Evolutionary conservation across 2,888 invertebrate species (phyloP), one percentile per base, ranked within the genome.

Genomic region (Aromia moschata): DNA sequence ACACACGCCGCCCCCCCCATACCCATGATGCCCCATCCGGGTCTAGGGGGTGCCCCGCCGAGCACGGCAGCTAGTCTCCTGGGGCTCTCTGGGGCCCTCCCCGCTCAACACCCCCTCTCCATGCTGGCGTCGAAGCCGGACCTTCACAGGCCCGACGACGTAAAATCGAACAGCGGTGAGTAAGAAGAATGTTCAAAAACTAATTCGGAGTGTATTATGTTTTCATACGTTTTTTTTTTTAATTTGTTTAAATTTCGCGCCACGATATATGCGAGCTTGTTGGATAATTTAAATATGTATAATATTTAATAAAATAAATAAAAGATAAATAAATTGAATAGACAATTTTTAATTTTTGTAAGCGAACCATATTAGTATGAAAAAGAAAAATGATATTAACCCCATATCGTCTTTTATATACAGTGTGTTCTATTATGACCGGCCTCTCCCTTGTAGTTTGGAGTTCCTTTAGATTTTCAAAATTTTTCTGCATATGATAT

Each of bases 61-160:
- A 79, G 81, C 58, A 78, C 81, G 52, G 86, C 84, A 20, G 87
- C 87, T 40, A 87, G 87, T 55, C 81, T 89, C 12, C 82, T 89
- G 51, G 82, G 84, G 12, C 80, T 83, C 59, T 84, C 85, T 43
- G 84, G 84, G 2, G 89, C 89, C 36, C 85, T 90, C 15, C 87
- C 89, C 33, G 86, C 88, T 10, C 87, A 89, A 69, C 91, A 91
- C 79, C 90, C 91, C 20, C 84, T 92, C 30, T 88, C 90, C 69
- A 91, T 92, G 82, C 83, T 92, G 67, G 88, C 89, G 64, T 85
- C 88, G 74, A 92, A 92, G 71, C 90, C 91, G 44, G 92, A 92
- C 72, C 85, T 91, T 46, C 91, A 91, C 81, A 83, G 91, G 72
- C 85, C 89, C 43, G 89, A 89, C 62, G 91, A 91, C 74, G 87